Percentiles rank a stretch among this genome's conserved stretches.
Conservation (phyloP, 92 coral and sea anemone genomes). For the Phenganax subtilis region DNA sequence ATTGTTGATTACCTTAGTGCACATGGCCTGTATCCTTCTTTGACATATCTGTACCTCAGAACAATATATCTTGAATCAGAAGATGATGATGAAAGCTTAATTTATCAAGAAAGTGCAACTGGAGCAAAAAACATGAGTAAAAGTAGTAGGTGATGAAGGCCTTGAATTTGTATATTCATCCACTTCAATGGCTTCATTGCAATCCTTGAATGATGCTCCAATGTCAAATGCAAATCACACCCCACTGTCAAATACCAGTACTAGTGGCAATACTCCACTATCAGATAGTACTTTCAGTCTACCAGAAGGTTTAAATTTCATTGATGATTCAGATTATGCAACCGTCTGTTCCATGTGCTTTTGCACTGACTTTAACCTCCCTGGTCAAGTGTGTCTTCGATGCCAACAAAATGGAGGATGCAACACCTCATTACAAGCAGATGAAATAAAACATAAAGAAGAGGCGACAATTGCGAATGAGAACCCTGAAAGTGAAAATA, state of each 20-base stretch:
- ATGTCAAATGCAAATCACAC: background rate
- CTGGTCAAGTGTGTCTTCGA: constrained; percentile 15
- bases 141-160: no score
- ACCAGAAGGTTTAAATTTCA: background rate
- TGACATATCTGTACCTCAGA: constrained; percentile 40
- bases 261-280: background rate
- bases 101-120: no score
- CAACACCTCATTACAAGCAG: constrained; percentile 1
- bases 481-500: background rate
- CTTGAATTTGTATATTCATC: no score
- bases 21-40: constrained; percentile 39
- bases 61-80: constrained; percentile 25
- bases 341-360: constrained; percentile 12
- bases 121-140: no score
- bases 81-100: background rate
- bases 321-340: background rate
- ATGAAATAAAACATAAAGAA: background rate
- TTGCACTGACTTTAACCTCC: constrained; percentile 3
- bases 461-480: background rate
- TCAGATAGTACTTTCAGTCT: background rate
- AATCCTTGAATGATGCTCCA: background rate
- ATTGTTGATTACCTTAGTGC: constrained; percentile 44
- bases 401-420: constrained; percentile 15
- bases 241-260: background rate
- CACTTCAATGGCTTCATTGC: no score